phyloP scores from a whole-genome alignment of 2,113 vertebrate species.

The Seriola dumerili region DNA sequence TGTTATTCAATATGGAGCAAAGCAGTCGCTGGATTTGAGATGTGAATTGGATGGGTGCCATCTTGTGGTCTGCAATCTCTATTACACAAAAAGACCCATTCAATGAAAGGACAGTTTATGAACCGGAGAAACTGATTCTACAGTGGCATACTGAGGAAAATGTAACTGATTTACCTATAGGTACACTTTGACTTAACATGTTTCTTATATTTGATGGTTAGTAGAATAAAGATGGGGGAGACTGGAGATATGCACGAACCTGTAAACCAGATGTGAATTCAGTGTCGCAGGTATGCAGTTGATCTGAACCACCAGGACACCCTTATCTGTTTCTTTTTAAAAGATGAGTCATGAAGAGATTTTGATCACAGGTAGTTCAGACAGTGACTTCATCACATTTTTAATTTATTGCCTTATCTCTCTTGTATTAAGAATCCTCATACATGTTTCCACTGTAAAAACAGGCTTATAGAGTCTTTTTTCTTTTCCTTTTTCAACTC shows the following conservation, averaged over 20 bases:
- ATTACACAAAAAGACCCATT: slow-evolving; percentile 55
- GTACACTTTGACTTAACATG: not conserved
- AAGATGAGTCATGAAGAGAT: not conserved
- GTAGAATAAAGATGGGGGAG: not conserved
- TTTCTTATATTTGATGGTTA: not conserved
- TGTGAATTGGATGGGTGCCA: slow-evolving; percentile 72
- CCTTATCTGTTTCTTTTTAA: not conserved
- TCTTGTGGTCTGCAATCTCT: slow-evolving; percentile 75
- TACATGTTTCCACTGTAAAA: not conserved
- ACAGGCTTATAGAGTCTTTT: not conserved
- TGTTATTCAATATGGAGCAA: not conserved
- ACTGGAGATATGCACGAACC: not conserved
- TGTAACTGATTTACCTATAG: not conserved
- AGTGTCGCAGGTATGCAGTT: not conserved
- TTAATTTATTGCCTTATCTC: not conserved
- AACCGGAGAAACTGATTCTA: not conserved
- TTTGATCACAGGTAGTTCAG: not conserved
- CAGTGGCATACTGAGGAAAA: not conserved
- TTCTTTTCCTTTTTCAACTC: not conserved
- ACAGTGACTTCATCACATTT: not conserved
- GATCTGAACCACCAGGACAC: not conserved
- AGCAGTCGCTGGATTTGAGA: not conserved
- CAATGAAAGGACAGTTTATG: not conserved
- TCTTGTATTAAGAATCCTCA: not conserved
- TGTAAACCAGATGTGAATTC: not conserved